Evolutionary conservation across 2,113 vertebrate genomes (phyloP).

Genomic region (Puma concolor): DNA sequence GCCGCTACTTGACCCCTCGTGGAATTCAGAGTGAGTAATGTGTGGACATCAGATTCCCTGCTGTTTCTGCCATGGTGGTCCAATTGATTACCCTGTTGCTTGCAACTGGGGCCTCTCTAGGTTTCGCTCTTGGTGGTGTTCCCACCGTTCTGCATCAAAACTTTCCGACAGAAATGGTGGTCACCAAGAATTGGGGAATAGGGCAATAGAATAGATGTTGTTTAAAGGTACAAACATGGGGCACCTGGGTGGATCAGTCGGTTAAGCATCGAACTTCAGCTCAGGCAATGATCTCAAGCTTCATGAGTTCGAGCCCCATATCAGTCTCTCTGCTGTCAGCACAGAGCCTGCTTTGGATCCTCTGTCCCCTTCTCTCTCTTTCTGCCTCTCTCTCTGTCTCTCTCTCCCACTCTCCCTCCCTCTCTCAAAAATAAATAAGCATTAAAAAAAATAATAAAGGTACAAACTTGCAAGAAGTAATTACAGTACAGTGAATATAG

Average conservation of each 20-base stretch:
- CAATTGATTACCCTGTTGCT: background rate
- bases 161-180: background rate
- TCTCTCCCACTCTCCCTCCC: too few species aligned
- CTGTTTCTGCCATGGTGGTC: background rate
- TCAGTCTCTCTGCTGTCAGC: too few species aligned
- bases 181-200: too few species aligned
- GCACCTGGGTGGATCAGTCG: too few species aligned
- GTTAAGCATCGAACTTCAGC: too few species aligned
- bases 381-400: too few species aligned
- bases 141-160: background rate
- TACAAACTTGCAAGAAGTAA: background rate
- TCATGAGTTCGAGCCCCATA: too few species aligned
- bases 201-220: background rate
- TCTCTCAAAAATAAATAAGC: too few species aligned
- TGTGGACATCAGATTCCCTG: background rate
- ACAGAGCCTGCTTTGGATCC: too few species aligned
- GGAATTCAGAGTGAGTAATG: background rate
- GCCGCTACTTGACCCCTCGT: background rate
- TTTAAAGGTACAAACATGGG: background rate
- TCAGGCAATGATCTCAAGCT: too few species aligned
- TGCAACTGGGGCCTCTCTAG: background rate
- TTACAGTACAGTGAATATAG: background rate
- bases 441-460: background rate
- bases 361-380: too few species aligned
- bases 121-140: background rate